phyloP scores from a whole-genome alignment of 23 tunicate genomes.

The Trididemnum nubilum region DNA sequence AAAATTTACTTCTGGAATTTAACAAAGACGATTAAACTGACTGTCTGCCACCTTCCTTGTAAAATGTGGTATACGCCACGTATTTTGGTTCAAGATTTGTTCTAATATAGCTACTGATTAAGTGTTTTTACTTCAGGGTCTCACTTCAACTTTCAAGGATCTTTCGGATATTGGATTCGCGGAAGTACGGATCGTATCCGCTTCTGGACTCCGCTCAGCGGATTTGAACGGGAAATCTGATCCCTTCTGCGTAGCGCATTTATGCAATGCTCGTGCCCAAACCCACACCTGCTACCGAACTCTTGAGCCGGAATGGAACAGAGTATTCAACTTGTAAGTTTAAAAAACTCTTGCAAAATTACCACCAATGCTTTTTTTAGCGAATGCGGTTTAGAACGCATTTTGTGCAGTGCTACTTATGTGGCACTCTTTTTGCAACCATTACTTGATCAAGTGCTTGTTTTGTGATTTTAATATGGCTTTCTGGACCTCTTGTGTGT shows the following conservation, averaged over 20 bases:
- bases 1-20: no score
- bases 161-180: slow-evolving; percentile 74
- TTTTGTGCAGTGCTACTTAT: neutral
- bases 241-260: slow-evolving; percentile 85
- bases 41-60: no score
- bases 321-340: slow-evolving; percentile 81
- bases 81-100: no score
- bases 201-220: slow-evolving; percentile 63
- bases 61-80: no score
- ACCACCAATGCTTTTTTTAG: neutral
- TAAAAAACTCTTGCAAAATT: neutral
- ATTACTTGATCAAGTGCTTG: no score
- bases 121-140: slow-evolving; percentile 42
- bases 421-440: no score
- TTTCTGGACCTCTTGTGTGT: no score
- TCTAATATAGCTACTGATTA: no score
- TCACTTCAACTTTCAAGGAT: slow-evolving; percentile 45
- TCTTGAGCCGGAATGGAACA: slow-evolving; percentile 96
- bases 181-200: slow-evolving; percentile 63
- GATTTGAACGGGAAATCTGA: slow-evolving; percentile 93
- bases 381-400: neutral
- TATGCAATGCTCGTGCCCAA: slow-evolving; percentile 86
- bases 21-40: no score
- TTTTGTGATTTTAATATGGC: no score
- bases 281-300: slow-evolving; percentile 91